These are phyloP conservation scores for Cephus pygmeus DNA, from an alignment of 2,888 invertebrate species.

Conservation along the genomic window DNA sequence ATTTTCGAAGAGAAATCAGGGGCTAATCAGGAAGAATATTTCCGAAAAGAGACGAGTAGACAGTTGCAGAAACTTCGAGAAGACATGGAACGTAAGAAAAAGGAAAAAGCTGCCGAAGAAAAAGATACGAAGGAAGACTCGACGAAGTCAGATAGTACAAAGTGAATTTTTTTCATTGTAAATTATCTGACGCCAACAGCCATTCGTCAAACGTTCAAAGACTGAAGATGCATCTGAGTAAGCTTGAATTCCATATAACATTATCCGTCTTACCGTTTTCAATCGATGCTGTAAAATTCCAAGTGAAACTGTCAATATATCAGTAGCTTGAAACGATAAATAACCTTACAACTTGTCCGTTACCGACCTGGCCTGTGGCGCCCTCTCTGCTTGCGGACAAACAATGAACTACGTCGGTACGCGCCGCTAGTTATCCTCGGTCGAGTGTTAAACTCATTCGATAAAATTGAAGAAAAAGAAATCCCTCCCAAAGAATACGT, in stretches of 20 bases:
- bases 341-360: not conserved
- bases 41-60: constrained; percentile 48
- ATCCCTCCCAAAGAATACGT: too few relatives aligned
- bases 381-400: not conserved
- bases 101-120: not conserved
- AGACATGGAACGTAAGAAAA: constrained; percentile 8
- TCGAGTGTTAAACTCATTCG: not conserved
- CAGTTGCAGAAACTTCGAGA: constrained; percentile 45
- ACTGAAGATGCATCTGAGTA: not conserved
- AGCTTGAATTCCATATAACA: not conserved
- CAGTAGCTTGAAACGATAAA: not conserved
- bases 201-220: not conserved
- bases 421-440: not conserved
- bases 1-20: constrained; percentile 53
- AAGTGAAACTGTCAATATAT: not conserved
- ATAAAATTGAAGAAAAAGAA: too few relatives aligned
- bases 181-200: not conserved
- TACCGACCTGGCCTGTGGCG: not conserved
- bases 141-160: not conserved
- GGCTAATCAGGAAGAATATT: constrained; percentile 56
- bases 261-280: not conserved
- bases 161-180: not conserved
- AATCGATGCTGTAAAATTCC: not conserved
- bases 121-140: not conserved
- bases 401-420: not conserved